Evolutionary conservation across 2,113 vertebrate species (phyloP), one percentile per base, ranked within the genome.

Genomic region (Procavia capensis): DNA sequence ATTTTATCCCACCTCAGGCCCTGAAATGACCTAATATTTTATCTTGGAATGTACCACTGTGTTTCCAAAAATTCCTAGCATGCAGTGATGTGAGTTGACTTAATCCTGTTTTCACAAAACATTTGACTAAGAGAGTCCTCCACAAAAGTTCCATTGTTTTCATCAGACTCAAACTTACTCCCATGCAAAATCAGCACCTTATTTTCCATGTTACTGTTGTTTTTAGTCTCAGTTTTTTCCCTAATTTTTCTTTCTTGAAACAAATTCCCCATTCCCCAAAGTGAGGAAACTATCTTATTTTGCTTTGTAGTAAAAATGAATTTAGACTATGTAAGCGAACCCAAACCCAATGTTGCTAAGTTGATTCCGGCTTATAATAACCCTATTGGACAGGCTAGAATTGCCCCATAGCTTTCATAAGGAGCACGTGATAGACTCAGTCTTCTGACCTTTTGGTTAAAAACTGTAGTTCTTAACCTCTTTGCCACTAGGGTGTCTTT

Each of bases 1-100:
- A 64, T 27, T 92, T 76, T 17, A 45, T 68, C 43, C 82, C 70
- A 97, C 75, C 86, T 95, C 57, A 61, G 86, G 94, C 70, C 97
- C 96, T 93, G 61, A 96, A 97, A 91, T 97, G 97, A 98, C 96
- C 96, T 97, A 94, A 97, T 95, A 97, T 94, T 97, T 97, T 96
- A 97, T 97, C 97, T 98, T 94, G 97, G 95, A 98, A 97, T 97
- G 93, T 97, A 96, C 76, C 22, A 50, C 61, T 95, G 43, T 83
- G 88, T 87, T 97, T 97, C 79, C 89, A 98, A 96, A 98, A 96
- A 97, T 98, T 96, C 43, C 74, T 95, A 98, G 85, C 68, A 96
- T 90, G 94, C 70, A 93, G 41, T 94, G 57, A 79, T 93, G 89
- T 76, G 96, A 93, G 95, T 97, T 98, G 74, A 92, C 61, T 95